Conservation (phyloP, 2,888 invertebrate genomes). For the Drosophila colorata region DNA sequence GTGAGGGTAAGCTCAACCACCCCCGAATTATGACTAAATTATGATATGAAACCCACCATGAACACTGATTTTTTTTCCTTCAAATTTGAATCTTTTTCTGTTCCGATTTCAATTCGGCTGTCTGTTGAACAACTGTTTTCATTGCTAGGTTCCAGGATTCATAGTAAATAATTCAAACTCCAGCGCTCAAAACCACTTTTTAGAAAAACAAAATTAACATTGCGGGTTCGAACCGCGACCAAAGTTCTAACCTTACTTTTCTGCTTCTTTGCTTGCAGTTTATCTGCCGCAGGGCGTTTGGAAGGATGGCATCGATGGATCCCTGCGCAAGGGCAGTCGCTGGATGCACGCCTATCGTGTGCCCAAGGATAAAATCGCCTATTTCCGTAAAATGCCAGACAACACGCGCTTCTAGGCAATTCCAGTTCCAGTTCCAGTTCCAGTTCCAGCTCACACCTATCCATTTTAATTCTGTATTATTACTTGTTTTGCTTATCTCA, state of each 20-base stretch:
- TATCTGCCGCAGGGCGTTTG: conserved; percentile 96
- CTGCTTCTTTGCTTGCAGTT: conserved; percentile 85
- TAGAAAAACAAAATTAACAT: too few species aligned
- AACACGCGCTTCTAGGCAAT: conserved; percentile 89
- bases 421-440: background rate
- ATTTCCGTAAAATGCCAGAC: conserved; percentile 93
- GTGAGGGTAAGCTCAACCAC: conserved; percentile 87
- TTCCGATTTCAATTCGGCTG: too few species aligned
- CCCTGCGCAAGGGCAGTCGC: conserved; percentile 93
- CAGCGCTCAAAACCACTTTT: too few species aligned
- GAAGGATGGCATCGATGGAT: conserved; percentile 96
- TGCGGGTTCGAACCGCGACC: background rate
- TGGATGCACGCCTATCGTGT: conserved; percentile 96
- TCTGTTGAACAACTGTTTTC: too few species aligned
- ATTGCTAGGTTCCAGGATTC: too few species aligned
- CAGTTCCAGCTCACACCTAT: conserved; percentile 6
- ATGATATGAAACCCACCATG: too few species aligned
- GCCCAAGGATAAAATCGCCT: conserved; percentile 91
- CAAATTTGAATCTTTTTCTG: too few species aligned
- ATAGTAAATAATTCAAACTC: background rate
- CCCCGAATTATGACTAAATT: too few species aligned
- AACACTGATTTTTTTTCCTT: too few species aligned
- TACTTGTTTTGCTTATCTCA: conserved; percentile 21
- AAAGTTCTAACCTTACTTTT: too few species aligned
- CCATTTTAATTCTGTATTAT: conserved; percentile 29